phyloP scores from a whole-genome alignment of 2,888 invertebrate genomes.

The Caradrina clavipalpis region DNA sequence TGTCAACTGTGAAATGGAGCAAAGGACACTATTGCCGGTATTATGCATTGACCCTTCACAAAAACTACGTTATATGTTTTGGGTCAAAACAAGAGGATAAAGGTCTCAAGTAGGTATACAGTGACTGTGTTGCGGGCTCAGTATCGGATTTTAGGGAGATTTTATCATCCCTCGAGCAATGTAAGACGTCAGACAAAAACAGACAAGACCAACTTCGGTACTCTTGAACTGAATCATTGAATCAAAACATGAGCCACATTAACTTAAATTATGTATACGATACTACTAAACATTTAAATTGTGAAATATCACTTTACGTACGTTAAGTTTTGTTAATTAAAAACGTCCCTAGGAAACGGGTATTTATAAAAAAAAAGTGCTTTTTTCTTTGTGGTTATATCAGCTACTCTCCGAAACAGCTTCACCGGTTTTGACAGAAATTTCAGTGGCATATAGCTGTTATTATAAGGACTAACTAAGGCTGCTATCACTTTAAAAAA shows the following conservation, averaged over 20 bases:
- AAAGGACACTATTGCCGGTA: neutral
- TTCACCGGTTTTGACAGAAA: too few relatives aligned
- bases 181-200: slow-evolving; percentile 35
- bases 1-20: neutral
- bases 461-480: too few relatives aligned
- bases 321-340: too few relatives aligned
- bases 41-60: slow-evolving; percentile 36
- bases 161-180: slow-evolving; percentile 25
- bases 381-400: too few relatives aligned
- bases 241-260: neutral
- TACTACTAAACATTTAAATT: neutral
- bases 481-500: too few relatives aligned
- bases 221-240: neutral
- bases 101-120: slow-evolving; percentile 47
- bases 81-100: slow-evolving; percentile 53
- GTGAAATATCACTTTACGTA: neutral
- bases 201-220: neutral
- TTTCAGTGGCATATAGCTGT: too few relatives aligned
- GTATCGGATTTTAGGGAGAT: slow-evolving; percentile 41
- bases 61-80: slow-evolving; percentile 38
- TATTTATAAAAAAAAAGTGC: too few relatives aligned
- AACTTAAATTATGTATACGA: neutral
- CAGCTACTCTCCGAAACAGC: too few relatives aligned
- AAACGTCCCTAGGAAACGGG: neutral
- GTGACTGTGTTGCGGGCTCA: slow-evolving; percentile 54